Evolutionary conservation across 1,140 invertebrate genomes (phyloP), one percentile per base, ranked within the genome.

Genomic region (Trachelipus rathkii): DNA sequence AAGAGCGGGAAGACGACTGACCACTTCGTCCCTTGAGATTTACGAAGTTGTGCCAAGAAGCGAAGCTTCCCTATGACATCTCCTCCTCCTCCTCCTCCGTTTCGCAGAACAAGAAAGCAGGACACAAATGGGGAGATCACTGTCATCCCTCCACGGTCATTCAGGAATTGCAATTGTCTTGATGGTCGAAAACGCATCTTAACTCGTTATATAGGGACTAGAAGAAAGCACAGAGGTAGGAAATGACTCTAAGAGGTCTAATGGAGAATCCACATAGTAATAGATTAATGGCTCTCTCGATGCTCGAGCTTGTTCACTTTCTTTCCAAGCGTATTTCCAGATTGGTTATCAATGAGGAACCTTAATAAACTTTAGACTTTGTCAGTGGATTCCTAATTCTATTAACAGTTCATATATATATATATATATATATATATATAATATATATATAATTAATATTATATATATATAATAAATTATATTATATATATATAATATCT

Each of bases 401-500:
- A 15, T 60, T 13, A 15, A 13, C 1, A 33, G 24, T 24, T n/a
- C 21, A 23, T 71, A 43, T 24, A 43, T 71, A 43, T 71, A 71
- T 71, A 71, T 71, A 44, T 71, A 23, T 71, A 71, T 24, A 24
- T 21, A 71, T 23, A 71, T 24, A 71, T 44, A 23, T 24, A 71
- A 71, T 24, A 71, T 24, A 23, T 71, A 71, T 24, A 23, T 24
- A 24, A 24, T 24, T 71, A 24, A 23, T 23, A 23, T n/a, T 71
- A 23, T 24, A 71, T 71, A 23, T 24, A 71, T 71, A 24, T 71
- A 23, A 71, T 24, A 71, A 1, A 24, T 71, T 33, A 21, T 13
- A 33, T 33, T 23, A 71, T 23, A 71, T 71, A 71, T 23, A 71
- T 71, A 71, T 71, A 71, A 71, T 23, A 23, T 71, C 19, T 71